phyloP scores from a whole-genome alignment of 2,888 invertebrate genomes.

The Pachliopta kotzebuea region DNA sequence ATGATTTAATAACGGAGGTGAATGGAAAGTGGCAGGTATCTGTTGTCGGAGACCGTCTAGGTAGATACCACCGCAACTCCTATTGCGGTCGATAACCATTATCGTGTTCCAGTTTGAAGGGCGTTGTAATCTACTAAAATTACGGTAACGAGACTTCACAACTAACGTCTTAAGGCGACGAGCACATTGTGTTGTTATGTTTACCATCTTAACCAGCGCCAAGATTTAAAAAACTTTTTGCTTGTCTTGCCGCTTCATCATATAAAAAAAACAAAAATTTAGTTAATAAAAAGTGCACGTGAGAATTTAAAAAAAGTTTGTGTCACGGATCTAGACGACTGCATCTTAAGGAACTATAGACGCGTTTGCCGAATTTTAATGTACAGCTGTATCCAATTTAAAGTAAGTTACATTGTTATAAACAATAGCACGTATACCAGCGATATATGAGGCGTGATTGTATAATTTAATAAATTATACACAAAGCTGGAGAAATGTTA shows the following conservation, averaged over 20 bases:
- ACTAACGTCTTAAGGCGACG: too few relatives aligned
- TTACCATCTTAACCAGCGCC: too few relatives aligned
- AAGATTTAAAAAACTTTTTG: too few relatives aligned
- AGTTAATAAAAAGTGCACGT: constrained; percentile 49
- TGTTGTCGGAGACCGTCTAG: too few relatives aligned
- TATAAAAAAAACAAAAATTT: too few relatives aligned
- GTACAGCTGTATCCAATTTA: constrained; percentile 34
- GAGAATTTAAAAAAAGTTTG: constrained; percentile 47
- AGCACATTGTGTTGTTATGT: too few relatives aligned
- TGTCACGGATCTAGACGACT: constrained; percentile 39
- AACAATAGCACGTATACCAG: constrained; percentile 13
- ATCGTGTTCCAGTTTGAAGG: too few relatives aligned
- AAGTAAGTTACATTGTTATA: constrained; percentile 32
- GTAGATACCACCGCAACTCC: too few relatives aligned
- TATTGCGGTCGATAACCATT: too few relatives aligned
- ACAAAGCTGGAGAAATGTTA: neutral
- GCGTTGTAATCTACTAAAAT: too few relatives aligned
- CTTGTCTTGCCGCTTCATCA: too few relatives aligned
- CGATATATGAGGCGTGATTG: constrained; percentile 3
- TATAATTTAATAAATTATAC: constrained; percentile 11
- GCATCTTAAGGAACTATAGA: constrained; percentile 30
- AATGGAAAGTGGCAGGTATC: neutral
- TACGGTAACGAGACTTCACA: too few relatives aligned
- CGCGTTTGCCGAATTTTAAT: constrained; percentile 34
- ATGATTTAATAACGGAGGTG: neutral